Evolutionary conservation across 2,797 vertebrate species (phyloP).

Genomic region (Tarsius wallacei): DNA sequence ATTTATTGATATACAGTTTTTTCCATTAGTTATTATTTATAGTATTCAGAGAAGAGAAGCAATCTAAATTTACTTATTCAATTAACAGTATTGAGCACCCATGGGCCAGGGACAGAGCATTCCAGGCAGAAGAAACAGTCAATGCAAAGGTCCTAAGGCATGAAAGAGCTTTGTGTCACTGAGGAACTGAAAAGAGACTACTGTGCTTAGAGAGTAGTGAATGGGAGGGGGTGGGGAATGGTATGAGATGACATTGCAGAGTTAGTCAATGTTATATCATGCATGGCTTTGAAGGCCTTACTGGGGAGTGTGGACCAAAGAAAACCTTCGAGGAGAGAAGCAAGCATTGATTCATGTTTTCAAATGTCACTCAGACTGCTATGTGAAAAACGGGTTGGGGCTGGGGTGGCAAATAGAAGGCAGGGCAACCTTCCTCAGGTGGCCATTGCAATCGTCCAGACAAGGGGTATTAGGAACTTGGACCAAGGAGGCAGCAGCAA

Average conservation of each 20-base stretch:
- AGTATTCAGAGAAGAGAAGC: neutral
- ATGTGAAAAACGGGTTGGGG: neutral
- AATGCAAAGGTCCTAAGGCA: neutral
- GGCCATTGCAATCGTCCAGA: neutral
- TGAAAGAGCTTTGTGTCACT: neutral
- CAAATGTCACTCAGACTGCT: slow-evolving; percentile 23
- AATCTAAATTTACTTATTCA: neutral
- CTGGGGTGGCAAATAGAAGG: neutral
- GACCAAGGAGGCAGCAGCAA: neutral
- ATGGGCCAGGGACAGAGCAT: neutral
- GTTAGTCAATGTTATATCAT: neutral
- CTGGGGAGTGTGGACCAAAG: neutral
- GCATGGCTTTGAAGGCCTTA: neutral
- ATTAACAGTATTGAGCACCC: neutral
- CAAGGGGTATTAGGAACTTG: neutral
- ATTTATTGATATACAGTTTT: neutral
- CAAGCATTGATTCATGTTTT: neutral
- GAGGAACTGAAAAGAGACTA: neutral
- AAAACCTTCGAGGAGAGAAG: slow-evolving; percentile 7
- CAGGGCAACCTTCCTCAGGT: neutral
- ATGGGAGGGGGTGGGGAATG: too few relatives aligned
- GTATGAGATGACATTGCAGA: neutral
- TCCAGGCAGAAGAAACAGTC: neutral
- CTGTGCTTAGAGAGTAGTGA: neutral
- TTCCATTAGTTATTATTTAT: neutral